Evolutionary conservation across 1,140 invertebrate species (phyloP).

Genomic region (Caerostris darwini): DNA sequence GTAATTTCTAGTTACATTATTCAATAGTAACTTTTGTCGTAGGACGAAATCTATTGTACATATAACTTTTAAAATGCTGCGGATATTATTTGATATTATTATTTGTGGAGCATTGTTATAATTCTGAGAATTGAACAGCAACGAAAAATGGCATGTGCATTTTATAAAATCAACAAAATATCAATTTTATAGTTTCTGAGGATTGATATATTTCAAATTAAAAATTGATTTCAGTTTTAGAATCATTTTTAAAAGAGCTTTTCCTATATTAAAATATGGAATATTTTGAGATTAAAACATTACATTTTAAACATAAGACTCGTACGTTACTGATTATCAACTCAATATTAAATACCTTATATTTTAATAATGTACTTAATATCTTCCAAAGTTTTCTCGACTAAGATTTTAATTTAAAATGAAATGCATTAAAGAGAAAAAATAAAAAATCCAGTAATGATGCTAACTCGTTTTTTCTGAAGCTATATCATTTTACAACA

Average conservation of each 20-base stretch:
- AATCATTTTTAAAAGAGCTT: not conserved
- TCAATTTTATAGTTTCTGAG: not conserved
- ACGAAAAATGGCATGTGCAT: not conserved
- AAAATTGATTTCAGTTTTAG: not conserved
- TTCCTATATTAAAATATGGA: too few relatives aligned
- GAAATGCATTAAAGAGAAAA: too few relatives aligned
- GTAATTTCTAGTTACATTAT: conserved; percentile 39
- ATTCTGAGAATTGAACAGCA: not conserved
- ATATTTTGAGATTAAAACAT: too few relatives aligned
- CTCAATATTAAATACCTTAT: too few relatives aligned
- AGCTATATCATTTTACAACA: too few relatives aligned
- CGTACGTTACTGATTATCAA: too few relatives aligned
- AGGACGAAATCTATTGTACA: not conserved
- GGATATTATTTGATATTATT: not conserved
- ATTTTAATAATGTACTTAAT: too few relatives aligned
- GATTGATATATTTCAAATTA: not conserved
- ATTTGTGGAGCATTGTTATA: not conserved
- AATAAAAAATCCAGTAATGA: too few relatives aligned
- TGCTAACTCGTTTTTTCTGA: too few relatives aligned
- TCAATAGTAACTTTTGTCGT: not conserved
- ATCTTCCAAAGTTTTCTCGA: too few relatives aligned
- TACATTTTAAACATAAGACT: too few relatives aligned
- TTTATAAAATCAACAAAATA: not conserved
- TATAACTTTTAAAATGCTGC: not conserved
- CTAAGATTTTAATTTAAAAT: too few relatives aligned